Base-by-base conservation (phyloP, 2,113 vertebrate genomes). In the Saimiri boliviensis region DNA sequence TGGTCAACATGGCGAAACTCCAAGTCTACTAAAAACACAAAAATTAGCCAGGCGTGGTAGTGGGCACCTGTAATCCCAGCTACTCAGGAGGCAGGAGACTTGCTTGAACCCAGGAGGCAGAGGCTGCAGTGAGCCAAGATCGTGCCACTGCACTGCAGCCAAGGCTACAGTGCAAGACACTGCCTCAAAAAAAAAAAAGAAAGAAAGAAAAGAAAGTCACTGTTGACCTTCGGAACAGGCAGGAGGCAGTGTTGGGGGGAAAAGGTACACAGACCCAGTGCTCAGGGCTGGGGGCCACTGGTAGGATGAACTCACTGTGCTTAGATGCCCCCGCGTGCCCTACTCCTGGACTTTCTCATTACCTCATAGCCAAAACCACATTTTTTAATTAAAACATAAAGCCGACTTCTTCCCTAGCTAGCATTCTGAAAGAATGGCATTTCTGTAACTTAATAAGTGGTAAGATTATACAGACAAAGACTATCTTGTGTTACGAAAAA, bases 221-320 rank as follows among this genome's bases (percentile, higher is more conserved):
- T 27, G 54, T 27, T 37, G 63, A 52, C 82, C 63, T 30, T 12
- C 2, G 9, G 32, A 54, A 8, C 27, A 25, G 42, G 30, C 3
- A 32, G 37, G 3, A 40, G 40, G 8, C 42, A 3, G 3, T 2
- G 7, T 1, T 21, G 37, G 21, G 21, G 27, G 60, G 16, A 27
- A 40, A n/a, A 0, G 0, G 32, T 14, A 73, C 60, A 14, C 71
- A 47, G 27, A 16, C 9, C 3, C 23, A 19, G 35, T 6, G 60
- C 35, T 90, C 0, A 1, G 79, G 14, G 74, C 32, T 25, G 30
- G 52, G 14, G 30, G 35, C 19, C 37, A 70, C 27, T 2, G n/a
- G 25, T 0, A 4, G 0, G 0, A 10, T 21, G 80, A n/a, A 49
- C 20, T 52, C 11, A 3, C 47, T 49, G 23, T 3, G 2, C 30